A percentile compares a stretch with the other conserved stretches of the same genome.
These are phyloP conservation scores for Halictus rubicundus DNA, from an alignment of 1,140 invertebrate species.

Conservation along the genomic window DNA sequence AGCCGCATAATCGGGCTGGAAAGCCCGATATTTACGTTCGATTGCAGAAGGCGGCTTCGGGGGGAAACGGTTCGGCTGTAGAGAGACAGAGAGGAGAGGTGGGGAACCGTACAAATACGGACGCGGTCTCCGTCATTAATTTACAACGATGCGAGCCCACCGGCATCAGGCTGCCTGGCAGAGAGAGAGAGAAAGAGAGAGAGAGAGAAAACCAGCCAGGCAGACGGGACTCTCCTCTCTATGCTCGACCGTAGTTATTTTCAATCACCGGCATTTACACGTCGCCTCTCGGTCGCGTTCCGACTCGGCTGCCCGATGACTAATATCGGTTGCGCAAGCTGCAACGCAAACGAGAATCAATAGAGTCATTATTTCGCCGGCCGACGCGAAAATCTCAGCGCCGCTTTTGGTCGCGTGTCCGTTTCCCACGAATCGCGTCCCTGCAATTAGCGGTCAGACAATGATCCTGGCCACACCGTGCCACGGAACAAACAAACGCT, in stretches of 20 bases:
- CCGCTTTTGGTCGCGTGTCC: neutral
- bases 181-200: no score
- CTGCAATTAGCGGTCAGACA: neutral
- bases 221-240: no score
- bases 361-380: slow-evolving; percentile 17
- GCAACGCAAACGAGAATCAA: slow-evolving; percentile 27
- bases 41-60: neutral
- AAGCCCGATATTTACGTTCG: slow-evolving; percentile 21
- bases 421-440: neutral
- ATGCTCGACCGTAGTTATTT: slow-evolving; percentile 28
- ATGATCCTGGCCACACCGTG: no score
- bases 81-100: no score
- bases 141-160: slow-evolving; percentile 7
- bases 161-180: no score
- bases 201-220: no score
- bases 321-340: slow-evolving; percentile 33
- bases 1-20: slow-evolving; percentile 3
- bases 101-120: neutral
- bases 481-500: no score
- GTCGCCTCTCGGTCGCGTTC: neutral
- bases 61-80: no score
- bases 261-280: slow-evolving; percentile 42
- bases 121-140: slow-evolving; percentile 18
- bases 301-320: slow-evolving; percentile 20
- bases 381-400: neutral